phyloP scores from a whole-genome alignment of 2,797 vertebrate genomes.

The Alauda arvensis region DNA sequence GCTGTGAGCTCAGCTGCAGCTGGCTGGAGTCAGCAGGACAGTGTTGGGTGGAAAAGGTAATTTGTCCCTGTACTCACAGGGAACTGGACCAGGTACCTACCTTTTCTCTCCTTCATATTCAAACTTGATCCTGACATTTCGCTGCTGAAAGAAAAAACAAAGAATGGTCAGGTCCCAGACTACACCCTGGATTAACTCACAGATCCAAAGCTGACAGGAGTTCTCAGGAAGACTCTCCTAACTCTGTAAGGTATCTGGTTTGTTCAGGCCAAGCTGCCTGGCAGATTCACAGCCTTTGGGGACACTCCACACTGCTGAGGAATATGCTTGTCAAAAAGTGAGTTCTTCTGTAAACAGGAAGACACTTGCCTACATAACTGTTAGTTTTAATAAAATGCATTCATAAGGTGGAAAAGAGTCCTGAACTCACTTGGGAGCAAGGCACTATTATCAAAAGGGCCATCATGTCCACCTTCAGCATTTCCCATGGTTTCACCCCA shows the following conservation, averaged over 20 bases:
- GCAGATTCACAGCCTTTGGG: neutral
- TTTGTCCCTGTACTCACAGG: rapidly evolving
- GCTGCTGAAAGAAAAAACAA: constrained; percentile 69
- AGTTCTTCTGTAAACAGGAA: neutral
- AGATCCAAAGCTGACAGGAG: neutral
- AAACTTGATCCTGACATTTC: constrained; percentile 89
- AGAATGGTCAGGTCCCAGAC: neutral
- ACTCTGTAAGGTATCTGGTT: neutral
- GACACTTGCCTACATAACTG: rapidly evolving
- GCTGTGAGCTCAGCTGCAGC: constrained; percentile 27
- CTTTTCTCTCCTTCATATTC: constrained; percentile 94
- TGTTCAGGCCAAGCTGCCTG: neutral
- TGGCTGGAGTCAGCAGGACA: neutral
- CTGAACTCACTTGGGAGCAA: neutral
- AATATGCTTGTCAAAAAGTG: neutral
- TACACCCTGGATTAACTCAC: neutral
- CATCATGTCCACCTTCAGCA: neutral
- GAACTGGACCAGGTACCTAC: constrained; percentile 67
- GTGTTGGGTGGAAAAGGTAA: neutral
- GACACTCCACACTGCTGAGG: neutral
- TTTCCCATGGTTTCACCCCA: neutral
- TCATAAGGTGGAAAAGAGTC: neutral
- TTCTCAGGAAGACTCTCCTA: neutral
- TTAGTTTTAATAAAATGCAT: neutral
- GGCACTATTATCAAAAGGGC: neutral